phyloP scores from a whole-genome alignment of 2,888 invertebrate genomes.

The Sinopyrophorus schimmeli region DNA sequence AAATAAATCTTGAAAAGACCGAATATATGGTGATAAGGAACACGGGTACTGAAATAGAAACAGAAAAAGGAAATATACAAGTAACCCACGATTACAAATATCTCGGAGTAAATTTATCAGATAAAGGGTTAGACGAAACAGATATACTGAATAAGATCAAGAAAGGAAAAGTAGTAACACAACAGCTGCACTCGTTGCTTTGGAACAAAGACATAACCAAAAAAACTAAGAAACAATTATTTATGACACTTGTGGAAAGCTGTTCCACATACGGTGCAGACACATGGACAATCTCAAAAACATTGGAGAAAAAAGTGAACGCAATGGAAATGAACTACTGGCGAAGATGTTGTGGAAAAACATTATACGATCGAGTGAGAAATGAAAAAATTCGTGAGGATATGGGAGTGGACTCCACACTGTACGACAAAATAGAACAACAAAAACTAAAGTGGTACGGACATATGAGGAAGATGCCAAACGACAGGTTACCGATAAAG shows the following conservation, averaged over 20 bases:
- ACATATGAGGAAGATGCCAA: neutral
- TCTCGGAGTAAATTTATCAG: neutral
- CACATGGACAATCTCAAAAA: neutral
- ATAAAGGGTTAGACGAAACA: neutral
- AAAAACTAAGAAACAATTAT: neutral
- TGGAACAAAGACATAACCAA: conserved; percentile 1
- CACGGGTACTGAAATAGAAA: too few species aligned
- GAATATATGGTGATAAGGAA: too few species aligned
- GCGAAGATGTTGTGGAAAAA: too few species aligned
- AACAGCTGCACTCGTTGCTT: neutral
- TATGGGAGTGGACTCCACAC: neutral
- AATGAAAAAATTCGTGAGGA: neutral
- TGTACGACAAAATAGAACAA: neutral
- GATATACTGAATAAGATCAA: neutral
- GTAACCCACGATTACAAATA: neutral
- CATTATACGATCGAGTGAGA: too few species aligned
- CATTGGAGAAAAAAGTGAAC: neutral
- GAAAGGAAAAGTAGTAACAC: neutral
- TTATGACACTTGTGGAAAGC: neutral
- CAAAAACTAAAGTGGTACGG: neutral
- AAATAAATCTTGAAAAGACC: too few species aligned
- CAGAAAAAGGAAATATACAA: too few species aligned
- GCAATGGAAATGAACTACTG: neutral
- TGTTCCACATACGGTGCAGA: neutral
- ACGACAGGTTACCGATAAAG: neutral